Percentiles rank a stretch among this genome's conserved stretches.
These are phyloP conservation scores for Prochilodus magdalenae DNA, from an alignment of 2,113 vertebrate genomes.

Conservation along the genomic window DNA sequence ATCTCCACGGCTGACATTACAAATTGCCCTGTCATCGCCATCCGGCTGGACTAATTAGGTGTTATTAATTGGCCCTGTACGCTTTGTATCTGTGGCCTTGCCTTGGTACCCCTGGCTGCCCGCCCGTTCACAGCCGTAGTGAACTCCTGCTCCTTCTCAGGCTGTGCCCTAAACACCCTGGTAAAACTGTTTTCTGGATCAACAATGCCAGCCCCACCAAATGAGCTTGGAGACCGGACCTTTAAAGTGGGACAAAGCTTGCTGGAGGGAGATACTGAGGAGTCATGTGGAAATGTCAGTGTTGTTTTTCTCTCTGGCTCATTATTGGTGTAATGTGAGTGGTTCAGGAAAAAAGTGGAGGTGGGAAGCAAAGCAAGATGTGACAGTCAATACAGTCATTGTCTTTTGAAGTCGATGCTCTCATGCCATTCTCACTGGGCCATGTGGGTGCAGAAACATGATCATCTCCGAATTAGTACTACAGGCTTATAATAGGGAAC, in stretches of 20 bases:
- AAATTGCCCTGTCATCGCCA: slow-evolving; percentile 47
- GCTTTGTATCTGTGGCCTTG: slow-evolving; percentile 24
- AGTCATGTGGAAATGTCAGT: slow-evolving; percentile 54
- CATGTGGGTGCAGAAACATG: no score
- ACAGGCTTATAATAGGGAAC: no score
- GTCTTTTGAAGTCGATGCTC: background rate
- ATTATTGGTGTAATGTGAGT: slow-evolving; percentile 32
- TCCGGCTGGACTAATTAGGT: slow-evolving; percentile 61
- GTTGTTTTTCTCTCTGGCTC: slow-evolving; percentile 1
- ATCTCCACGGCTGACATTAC: slow-evolving; percentile 47
- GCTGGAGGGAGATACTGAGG: slow-evolving; percentile 50
- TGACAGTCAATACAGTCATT: background rate
- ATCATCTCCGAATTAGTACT: no score
- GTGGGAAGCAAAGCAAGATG: no score
- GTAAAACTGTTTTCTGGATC: slow-evolving; percentile 41
- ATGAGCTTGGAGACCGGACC: slow-evolving; percentile 4
- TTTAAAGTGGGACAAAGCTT: slow-evolving; percentile 57
- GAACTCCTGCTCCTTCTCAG: slow-evolving; percentile 23
- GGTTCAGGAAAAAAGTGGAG: background rate
- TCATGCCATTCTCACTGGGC: no score
- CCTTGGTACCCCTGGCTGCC: slow-evolving; percentile 14
- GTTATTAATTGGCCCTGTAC: slow-evolving; percentile 61
- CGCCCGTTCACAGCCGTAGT: slow-evolving; percentile 2
- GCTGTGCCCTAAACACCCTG: slow-evolving; percentile 43
- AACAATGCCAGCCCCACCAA: slow-evolving; percentile 2